Conservation (phyloP, 2,888 invertebrate species). For the Sisyra terminalis region DNA sequence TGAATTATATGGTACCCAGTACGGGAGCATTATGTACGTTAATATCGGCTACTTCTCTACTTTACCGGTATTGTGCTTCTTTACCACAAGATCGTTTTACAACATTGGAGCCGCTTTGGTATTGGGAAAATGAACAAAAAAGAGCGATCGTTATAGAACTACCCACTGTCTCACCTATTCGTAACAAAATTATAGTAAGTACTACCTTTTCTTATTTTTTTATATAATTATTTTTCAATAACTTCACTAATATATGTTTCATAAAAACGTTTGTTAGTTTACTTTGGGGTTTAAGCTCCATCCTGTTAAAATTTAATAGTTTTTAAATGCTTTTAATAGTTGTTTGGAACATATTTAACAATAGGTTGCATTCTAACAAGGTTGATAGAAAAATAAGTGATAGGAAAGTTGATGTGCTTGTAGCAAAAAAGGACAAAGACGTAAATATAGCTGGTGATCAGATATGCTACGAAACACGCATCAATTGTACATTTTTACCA, state of each 20-base stretch:
- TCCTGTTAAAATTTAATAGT: too few relatives aligned
- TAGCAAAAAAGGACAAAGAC: too few relatives aligned
- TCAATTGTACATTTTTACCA: too few relatives aligned
- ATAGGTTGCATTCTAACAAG: too few relatives aligned
- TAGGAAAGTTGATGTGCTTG: too few relatives aligned
- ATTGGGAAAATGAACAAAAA: constrained; percentile 16
- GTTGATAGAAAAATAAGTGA: too few relatives aligned
- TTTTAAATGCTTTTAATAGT: too few relatives aligned
- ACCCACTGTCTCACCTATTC: constrained; percentile 64
- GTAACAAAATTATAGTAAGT: constrained; percentile 47
- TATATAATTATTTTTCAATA: constrained; percentile 7
- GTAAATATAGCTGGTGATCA: too few relatives aligned
- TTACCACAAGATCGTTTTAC: constrained; percentile 64
- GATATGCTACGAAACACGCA: too few relatives aligned
- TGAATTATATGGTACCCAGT: constrained; percentile 31
- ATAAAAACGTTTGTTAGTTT: too few relatives aligned
- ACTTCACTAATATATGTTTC: constrained; percentile 5
- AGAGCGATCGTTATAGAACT: constrained; percentile 40
- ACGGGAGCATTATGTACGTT: constrained; percentile 32
- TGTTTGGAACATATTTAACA: too few relatives aligned
- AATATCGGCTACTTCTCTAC: constrained; percentile 42
- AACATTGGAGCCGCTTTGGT: constrained; percentile 37
- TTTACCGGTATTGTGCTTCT: constrained; percentile 65
- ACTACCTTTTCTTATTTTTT: constrained; percentile 8
- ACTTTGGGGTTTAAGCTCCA: too few relatives aligned